Percentiles rank a stretch among this genome's conserved stretches.
These are phyloP conservation scores for Phasianus colchicus DNA, from an alignment of 2,113 vertebrate species.

Conservation along the genomic window DNA sequence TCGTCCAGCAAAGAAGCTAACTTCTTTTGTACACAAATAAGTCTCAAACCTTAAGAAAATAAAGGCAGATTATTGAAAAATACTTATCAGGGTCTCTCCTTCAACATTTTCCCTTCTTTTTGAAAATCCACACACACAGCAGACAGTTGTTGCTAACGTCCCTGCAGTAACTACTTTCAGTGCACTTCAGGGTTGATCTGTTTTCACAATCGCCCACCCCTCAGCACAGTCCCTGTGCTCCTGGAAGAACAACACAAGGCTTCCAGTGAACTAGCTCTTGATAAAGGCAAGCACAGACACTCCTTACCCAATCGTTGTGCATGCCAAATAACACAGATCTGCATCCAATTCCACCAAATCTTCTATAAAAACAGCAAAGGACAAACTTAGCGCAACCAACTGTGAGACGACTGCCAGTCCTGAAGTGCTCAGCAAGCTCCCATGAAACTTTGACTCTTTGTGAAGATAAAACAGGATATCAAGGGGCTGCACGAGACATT, in stretches of 20 bases:
- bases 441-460: not conserved
- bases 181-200: not conserved
- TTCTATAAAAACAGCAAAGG: not conserved
- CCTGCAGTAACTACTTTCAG: not conserved
- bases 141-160: not conserved
- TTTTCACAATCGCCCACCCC: not conserved
- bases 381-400: not conserved
- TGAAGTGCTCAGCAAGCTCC: not conserved
- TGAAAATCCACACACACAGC: not conserved
- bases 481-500: not conserved
- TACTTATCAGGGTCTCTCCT: not conserved
- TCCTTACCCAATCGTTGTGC: not conserved
- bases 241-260: not conserved
- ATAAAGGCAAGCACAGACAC: not conserved
- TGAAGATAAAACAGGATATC: not conserved
- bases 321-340: not conserved
- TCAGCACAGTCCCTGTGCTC: not conserved
- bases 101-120: not conserved
- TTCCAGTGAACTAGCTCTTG: not conserved
- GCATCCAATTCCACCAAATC: fast-evolving
- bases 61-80: not conserved
- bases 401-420: not conserved
- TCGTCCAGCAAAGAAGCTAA: not conserved
- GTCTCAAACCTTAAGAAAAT: not conserved
- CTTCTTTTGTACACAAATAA: not conserved